These are phyloP conservation scores for Pinctada fucata DNA, from an alignment of 2,888 invertebrate species.

Conservation along the genomic window DNA sequence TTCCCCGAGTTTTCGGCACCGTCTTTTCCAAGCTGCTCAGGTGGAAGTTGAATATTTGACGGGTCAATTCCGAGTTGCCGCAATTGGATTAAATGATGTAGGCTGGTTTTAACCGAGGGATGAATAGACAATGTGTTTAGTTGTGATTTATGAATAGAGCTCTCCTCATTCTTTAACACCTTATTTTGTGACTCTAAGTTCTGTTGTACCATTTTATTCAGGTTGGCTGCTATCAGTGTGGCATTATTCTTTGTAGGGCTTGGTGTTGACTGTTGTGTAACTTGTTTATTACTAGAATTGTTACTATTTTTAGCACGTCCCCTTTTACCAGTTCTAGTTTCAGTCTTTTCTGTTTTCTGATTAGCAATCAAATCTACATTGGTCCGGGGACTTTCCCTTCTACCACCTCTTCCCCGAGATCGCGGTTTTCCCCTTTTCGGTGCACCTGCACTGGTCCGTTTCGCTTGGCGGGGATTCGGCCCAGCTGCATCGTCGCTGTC, in stretches of 20 bases:
- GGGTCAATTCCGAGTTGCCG: not conserved
- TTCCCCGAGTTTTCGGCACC: not conserved
- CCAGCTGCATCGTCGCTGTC: not conserved
- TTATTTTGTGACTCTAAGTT: not conserved
- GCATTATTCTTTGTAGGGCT: conserved; percentile 2
- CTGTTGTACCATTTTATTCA: not conserved
- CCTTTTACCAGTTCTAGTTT: not conserved
- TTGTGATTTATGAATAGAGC: not conserved
- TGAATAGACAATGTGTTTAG: not conserved
- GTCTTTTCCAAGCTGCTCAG: not conserved
- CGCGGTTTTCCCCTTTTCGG: conserved; percentile 32
- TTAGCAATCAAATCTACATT: not conserved
- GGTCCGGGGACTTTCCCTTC: not conserved
- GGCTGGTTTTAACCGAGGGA: not conserved
- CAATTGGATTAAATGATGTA: not conserved
- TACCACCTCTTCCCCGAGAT: conserved; percentile 21
- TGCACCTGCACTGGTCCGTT: not conserved
- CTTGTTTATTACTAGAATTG: not conserved
- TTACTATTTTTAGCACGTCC: not conserved
- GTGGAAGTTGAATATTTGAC: not conserved
- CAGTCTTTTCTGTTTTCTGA: not conserved
- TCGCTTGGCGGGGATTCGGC: not conserved
- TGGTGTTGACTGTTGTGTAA: not conserved
- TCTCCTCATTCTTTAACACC: not conserved
- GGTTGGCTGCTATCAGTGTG: conserved; percentile 6